These are phyloP conservation scores for Onychomys arenicola DNA, from an alignment of 2,797 vertebrate genomes.

Conservation along the genomic window DNA sequence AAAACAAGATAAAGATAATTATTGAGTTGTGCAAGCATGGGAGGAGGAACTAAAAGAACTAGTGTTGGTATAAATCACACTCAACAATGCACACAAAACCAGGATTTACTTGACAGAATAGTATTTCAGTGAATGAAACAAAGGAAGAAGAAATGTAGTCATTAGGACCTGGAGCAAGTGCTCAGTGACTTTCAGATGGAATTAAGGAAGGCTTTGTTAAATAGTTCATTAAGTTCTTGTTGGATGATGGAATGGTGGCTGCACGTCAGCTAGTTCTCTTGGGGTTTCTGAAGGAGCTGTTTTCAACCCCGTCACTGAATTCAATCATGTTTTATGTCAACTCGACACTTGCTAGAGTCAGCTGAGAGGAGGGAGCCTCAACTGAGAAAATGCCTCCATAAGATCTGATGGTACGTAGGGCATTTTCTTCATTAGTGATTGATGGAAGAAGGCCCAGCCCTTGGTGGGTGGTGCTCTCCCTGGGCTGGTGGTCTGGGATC, in stretches of 20 bases:
- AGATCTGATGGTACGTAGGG: neutral
- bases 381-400: neutral
- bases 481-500: neutral
- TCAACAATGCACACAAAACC: neutral
- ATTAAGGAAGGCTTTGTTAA: neutral
- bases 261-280: neutral
- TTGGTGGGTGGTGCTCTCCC: neutral
- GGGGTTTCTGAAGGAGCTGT: too few relatives aligned
- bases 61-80: neutral
- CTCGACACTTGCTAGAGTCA: neutral
- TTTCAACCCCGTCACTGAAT: neutral
- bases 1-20: neutral
- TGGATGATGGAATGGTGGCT: neutral
- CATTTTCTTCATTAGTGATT: neutral
- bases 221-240: neutral
- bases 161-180: neutral
- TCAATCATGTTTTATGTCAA: neutral
- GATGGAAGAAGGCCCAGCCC: neutral
- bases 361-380: neutral
- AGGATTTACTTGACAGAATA: neutral
- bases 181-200: neutral
- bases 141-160: neutral
- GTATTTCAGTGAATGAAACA: neutral
- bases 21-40: neutral
- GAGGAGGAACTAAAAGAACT: neutral